A percentile compares a stretch with the other conserved stretches of the same genome.
These are phyloP conservation scores for Oophaga sylvatica DNA, from an alignment of 2,797 vertebrate genomes.

Conservation along the genomic window DNA sequence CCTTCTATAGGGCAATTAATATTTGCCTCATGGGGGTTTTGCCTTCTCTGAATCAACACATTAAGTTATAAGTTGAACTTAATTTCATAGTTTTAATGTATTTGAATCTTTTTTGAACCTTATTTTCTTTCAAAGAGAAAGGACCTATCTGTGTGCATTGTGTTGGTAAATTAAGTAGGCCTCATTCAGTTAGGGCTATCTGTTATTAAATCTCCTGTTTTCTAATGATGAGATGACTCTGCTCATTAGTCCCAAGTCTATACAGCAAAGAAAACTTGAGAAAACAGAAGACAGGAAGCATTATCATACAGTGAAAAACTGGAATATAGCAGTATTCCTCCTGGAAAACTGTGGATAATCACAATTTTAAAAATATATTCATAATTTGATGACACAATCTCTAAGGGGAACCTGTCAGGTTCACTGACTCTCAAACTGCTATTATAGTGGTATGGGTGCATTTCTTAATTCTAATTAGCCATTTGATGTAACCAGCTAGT, in stretches of 20 bases:
- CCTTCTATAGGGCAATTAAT: too few relatives aligned
- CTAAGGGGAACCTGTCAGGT: not conserved
- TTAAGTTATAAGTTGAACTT: too few relatives aligned
- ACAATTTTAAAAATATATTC: not conserved
- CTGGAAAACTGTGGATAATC: not conserved
- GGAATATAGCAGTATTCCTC: not conserved
- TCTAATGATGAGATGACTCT: not conserved
- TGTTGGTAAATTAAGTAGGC: not conserved
- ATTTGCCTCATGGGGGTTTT: too few relatives aligned
- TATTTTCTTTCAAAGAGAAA: not conserved
- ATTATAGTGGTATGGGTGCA: too few relatives aligned
- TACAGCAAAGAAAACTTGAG: not conserved
- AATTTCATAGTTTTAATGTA: too few relatives aligned
- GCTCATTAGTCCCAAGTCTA: not conserved
- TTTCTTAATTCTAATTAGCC: too few relatives aligned
- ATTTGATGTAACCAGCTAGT: too few relatives aligned
- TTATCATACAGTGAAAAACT: not conserved
- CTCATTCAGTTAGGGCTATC: too few relatives aligned
- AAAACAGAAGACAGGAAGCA: not conserved
- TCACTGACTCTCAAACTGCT: too few relatives aligned
- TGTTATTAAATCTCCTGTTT: too few relatives aligned
- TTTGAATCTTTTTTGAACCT: too few relatives aligned
- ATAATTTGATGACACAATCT: not conserved
- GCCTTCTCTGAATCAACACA: too few relatives aligned
- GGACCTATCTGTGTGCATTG: not conserved